phyloP scores from a whole-genome alignment of 1,140 invertebrate species.

The Drosophila tropicalis region DNA sequence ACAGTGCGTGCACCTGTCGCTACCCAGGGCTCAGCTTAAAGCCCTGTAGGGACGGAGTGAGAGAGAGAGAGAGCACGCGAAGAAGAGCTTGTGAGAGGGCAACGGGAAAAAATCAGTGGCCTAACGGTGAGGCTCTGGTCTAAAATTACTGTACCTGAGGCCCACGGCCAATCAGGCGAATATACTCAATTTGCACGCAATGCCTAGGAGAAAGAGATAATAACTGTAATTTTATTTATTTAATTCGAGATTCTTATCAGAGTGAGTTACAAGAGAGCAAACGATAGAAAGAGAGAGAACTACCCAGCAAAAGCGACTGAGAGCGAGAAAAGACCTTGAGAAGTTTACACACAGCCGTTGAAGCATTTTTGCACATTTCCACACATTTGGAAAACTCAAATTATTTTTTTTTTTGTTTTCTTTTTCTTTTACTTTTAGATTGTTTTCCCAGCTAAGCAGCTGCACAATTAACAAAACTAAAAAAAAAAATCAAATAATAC shows the following conservation, averaged over 20 bases:
- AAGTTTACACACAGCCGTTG: no score
- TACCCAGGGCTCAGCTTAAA: slow-evolving; percentile 19
- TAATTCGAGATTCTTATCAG: slow-evolving; percentile 3
- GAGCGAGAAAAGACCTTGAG: no score
- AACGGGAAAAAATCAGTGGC: slow-evolving; percentile 17
- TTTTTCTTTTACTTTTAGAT: neutral
- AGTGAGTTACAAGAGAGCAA: neutral
- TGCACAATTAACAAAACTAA: neutral
- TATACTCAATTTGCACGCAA: slow-evolving; percentile 2
- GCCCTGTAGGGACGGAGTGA: slow-evolving; percentile 31
- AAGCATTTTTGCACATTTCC: neutral
- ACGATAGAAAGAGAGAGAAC: neutral
- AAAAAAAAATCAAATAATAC: slow-evolving; percentile 1
- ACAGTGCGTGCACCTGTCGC: neutral
- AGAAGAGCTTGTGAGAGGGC: neutral
- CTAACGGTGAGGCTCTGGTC: neutral
- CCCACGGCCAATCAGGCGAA: neutral
- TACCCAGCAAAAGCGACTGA: no score
- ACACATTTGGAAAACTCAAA: neutral
- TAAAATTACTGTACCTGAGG: slow-evolving; percentile 45
- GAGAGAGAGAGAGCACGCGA: slow-evolving; percentile 6
- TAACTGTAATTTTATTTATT: neutral
- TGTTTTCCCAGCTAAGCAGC: neutral
- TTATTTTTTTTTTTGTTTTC: no score
- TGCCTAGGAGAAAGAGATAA: neutral